Base-by-base conservation (phyloP, 2,113 vertebrate species). In the Pyrgilauda ruficollis region DNA sequence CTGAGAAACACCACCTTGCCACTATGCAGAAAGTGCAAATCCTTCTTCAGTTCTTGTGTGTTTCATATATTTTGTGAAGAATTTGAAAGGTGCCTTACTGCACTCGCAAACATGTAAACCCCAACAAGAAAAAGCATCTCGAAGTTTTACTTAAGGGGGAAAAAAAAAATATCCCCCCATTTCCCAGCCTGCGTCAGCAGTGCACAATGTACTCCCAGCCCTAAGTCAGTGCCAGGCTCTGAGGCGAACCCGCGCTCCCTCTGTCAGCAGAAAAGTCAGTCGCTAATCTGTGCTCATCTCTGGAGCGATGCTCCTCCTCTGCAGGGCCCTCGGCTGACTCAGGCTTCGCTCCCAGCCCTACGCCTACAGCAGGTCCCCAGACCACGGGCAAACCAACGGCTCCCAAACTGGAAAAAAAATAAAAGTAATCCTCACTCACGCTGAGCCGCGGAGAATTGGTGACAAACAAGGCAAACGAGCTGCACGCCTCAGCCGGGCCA, bases 211-310 rank as follows among this genome's bases (percentile, higher is more conserved):
- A 15, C 61, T 84, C 76, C n/a, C 11, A 4, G 73, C 56, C n/a
- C 20, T 10, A 59, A 74, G 31, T 4, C 77, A 24, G 84, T 43
- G 91, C 76, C 87, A 78, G 91, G 73, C 73, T 93, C 76, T 11
- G 72, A 72, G 8, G 13, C n/a, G 22, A 87, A 75, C 59, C 91
- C 18, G 33, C 47, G 9, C 78, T 87, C 78, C 69, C 83, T 89
- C 93, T 84, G 92, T 91, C 94, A 95, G 94, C 89, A 84, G 87
- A 72, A 82, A 88, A 89, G 21, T 35, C 80, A 2, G 1, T 49
- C 1, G 21, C 72, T 50, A 19, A 86, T 89, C 89, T n/a, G 12
- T 3, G 87, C 72, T 58, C 79, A n/a, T 31, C 3, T 13, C 74
- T 8, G 8, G 1, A 87, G 91, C 26, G 2, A 37, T 6, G 53